Evolutionary conservation across 2,113 vertebrate species (phyloP).

Genomic region (Aleadryas rufinucha): DNA sequence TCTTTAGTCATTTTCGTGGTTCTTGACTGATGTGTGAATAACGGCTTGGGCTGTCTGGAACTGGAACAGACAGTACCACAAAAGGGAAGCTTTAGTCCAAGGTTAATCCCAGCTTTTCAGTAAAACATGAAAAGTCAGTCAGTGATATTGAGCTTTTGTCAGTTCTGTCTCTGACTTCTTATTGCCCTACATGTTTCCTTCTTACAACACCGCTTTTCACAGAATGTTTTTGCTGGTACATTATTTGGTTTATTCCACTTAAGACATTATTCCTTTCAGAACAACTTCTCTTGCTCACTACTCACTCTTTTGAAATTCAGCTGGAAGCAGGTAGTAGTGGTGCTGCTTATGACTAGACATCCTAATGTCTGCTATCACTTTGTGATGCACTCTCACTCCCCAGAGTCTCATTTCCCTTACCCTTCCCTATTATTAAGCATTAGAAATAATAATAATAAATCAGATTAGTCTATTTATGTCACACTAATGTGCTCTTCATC

Average conservation of each 20-base stretch:
- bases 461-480: slow-evolving; percentile 67
- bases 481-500: slow-evolving; percentile 57
- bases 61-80: background rate
- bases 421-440: slow-evolving; percentile 57
- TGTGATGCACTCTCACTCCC: slow-evolving; percentile 26
- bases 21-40: background rate
- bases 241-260: background rate
- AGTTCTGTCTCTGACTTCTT: background rate
- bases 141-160: background rate
- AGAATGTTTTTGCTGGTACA: background rate
- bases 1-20: background rate
- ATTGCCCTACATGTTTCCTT: background rate
- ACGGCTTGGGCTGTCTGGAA: background rate
- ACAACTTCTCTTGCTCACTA: background rate
- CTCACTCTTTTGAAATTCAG: background rate
- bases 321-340: background rate
- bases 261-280: background rate
- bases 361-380: slow-evolving; percentile 10
- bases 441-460: slow-evolving; percentile 69
- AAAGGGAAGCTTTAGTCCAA: background rate
- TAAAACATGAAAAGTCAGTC: background rate
- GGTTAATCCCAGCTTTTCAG: slow-evolving; percentile 14
- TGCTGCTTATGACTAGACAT: background rate
- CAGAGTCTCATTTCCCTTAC: slow-evolving; percentile 36
- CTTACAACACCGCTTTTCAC: background rate